A percentile compares a stretch with the other conserved stretches of the same genome.
Conservation (phyloP, 2,888 invertebrate species). For the Stegana nigrithorax region DNA sequence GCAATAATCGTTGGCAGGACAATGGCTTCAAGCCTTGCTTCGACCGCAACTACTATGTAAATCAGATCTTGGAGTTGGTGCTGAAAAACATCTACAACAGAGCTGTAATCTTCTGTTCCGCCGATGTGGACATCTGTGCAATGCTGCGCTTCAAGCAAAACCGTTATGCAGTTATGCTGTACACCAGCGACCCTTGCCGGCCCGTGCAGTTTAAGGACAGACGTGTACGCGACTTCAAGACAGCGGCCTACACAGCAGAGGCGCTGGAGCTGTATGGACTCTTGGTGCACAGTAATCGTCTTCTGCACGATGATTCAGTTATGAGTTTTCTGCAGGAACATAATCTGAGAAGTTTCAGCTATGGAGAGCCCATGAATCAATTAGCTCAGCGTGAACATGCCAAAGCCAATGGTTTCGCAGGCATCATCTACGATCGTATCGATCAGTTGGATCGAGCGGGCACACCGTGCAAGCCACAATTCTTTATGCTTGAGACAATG, state of each 20-base stretch:
- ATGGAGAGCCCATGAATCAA: constrained; percentile 26
- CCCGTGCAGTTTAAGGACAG: constrained; percentile 86
- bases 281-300: constrained; percentile 88
- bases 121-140: constrained; percentile 94
- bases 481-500: constrained; percentile 40
- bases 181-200: constrained; percentile 76
- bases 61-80: constrained; percentile 73
- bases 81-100: constrained; percentile 75
- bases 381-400: constrained; percentile 8
- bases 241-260: constrained; percentile 82
- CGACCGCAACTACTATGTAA: constrained; percentile 92
- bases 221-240: constrained; percentile 79
- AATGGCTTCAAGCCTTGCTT: constrained; percentile 76
- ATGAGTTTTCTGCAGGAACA: constrained; percentile 24
- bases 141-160: constrained; percentile 95
- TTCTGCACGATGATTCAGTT: constrained; percentile 76
- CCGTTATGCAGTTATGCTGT: constrained; percentile 92
- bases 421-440: constrained; percentile 43
- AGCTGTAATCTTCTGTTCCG: constrained; percentile 90
- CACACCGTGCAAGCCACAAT: constrained; percentile 16
- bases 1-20: constrained; percentile 85
- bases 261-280: constrained; percentile 86
- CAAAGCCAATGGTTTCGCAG: constrained; percentile 31
- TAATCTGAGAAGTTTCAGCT: constrained; percentile 26
- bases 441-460: constrained; percentile 40